Percentiles rank a stretch among this genome's conserved stretches.
Conservation (phyloP, 2,113 vertebrate genomes). For the Myotis brandtii region DNA sequence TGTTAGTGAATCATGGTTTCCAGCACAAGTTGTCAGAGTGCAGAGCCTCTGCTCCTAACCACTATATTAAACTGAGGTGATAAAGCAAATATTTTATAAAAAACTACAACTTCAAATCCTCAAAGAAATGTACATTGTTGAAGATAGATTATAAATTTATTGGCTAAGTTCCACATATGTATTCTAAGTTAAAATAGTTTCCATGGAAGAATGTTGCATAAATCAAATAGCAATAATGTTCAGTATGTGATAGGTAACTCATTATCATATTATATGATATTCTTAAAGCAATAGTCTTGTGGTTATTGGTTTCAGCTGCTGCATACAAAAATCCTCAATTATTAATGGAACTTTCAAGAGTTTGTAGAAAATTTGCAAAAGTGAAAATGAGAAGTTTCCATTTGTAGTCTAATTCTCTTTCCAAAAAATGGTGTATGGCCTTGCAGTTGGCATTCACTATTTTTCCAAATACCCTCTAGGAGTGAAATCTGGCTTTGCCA, state of each 20-base stretch:
- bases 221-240: not conserved
- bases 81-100: not conserved
- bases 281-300: not conserved
- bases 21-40: not conserved
- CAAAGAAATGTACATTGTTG: not conserved
- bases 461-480: not conserved
- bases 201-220: not conserved
- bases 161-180: not conserved
- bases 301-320: not conserved
- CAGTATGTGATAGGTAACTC: not conserved
- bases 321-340: conserved; percentile 17
- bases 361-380: conserved; percentile 33
- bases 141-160: not conserved
- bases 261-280: not conserved
- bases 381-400: conserved; percentile 24
- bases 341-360: conserved; percentile 10
- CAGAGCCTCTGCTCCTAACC: not conserved
- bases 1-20: not conserved
- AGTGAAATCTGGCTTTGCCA: not conserved
- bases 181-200: not conserved
- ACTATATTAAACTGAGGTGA: not conserved
- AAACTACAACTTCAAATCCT: not conserved
- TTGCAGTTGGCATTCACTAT: not conserved
- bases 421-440: not conserved
- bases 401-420: not conserved